Base-by-base conservation (phyloP, 1,140 invertebrate genomes). In the Hypothenemus hampei region DNA sequence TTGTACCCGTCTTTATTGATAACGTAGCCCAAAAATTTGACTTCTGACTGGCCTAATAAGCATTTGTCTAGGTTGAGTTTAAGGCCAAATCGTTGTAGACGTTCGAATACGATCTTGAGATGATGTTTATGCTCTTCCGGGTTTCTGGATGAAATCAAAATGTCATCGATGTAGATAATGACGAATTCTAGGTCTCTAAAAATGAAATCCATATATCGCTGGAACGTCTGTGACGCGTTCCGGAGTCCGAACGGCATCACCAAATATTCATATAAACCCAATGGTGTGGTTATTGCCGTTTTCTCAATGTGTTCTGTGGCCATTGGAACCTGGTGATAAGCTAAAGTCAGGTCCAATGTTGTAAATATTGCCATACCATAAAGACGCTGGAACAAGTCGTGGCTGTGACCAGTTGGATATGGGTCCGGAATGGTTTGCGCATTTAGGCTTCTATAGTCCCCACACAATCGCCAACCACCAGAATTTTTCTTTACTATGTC, bases 391-490 rank as follows among this genome's bases (percentile, higher is more conserved):
- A 64, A 45, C 22, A 69, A 69, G 56, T 74, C 71, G 15, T 66
- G 57, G 0, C 68, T 45, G 29, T 69, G 56, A 1, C 57, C 52
- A 0, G 67, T 41, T 1, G 62, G 67, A 37, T 71, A 76, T 3
- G 63, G 29, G 50, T 77, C 73, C 1, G 67, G 63, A 68, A 63
- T 52, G 3, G 73, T 77, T 3, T 65, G 21, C 0, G 59, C 41
- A 58, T 79, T 80, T 0, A 78, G 51, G 10, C 50, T 36, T 4
- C 71, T 58, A 50, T 73, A 79, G 58, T 78, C 76, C 0, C 74
- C 71, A 52, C 69, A 72, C 0, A 69, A 58, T 1, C 74, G 57
- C 54, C 64, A 72, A 7, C 49, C 46, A 5, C 68, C 71, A 44
- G 65, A 61, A 47, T 63, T 62, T 55, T 77, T 76, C 4, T 58